phyloP scores from a whole-genome alignment of 2,113 vertebrate species.

The Thermophis baileyi region DNA sequence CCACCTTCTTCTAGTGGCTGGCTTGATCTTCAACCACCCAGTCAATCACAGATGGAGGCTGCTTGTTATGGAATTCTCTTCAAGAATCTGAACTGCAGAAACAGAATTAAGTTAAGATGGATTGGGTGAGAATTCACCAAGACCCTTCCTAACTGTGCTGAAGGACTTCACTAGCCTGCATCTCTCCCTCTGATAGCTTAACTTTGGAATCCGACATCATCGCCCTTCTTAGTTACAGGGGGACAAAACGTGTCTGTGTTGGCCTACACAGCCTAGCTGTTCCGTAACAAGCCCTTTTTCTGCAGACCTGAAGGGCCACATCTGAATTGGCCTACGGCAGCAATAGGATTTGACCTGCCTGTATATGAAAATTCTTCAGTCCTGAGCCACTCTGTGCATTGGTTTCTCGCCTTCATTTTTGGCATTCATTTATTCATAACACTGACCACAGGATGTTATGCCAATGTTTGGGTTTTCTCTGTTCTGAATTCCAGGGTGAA shows the following conservation, averaged over 20 bases:
- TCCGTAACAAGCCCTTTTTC: neutral
- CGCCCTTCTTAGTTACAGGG: neutral
- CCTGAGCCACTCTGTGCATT: neutral
- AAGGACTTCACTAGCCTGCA: neutral
- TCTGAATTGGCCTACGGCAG: neutral
- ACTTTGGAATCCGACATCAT: conserved; percentile 15
- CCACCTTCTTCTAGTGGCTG: conserved; percentile 2
- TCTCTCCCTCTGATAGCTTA: neutral
- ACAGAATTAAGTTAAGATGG: neutral
- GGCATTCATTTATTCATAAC: conserved; percentile 20
- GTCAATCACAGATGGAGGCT: conserved; percentile 8
- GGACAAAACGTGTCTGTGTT: neutral
- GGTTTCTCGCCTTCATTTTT: neutral
- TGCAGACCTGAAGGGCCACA: neutral
- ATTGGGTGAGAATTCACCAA: conserved; percentile 8
- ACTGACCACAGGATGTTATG: conserved; percentile 5
- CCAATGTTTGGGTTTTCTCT: conserved; percentile 34
- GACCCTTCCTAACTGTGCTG: neutral
- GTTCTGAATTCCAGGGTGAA: conserved; percentile 78
- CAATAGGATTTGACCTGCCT: neutral
- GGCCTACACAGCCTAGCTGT: neutral
- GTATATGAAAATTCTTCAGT: neutral
- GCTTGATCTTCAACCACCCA: conserved; percentile 1
- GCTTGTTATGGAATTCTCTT: conserved; percentile 11
- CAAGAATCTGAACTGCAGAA: conserved; percentile 15